Base-by-base conservation (phyloP, 2,797 vertebrate genomes). In the Protosalanx chinensis region DNA sequence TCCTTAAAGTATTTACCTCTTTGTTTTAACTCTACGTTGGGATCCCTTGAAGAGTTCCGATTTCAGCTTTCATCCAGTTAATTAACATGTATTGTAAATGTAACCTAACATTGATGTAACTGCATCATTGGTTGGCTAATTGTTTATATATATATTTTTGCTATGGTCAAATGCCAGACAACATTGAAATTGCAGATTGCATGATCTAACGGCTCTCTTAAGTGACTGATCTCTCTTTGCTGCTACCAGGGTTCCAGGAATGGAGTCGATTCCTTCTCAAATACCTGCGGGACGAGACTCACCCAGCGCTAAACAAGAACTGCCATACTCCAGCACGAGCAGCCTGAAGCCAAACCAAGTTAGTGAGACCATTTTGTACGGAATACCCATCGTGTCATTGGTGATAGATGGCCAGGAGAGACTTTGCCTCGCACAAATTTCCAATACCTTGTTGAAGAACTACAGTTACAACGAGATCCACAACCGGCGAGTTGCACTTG, bases 321-420 rank as follows among this genome's bases (percentile, higher is more conserved):
- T 95, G 87, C 93, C 95, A 58, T 97, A 95, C 84, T 89, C 94
- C 58, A 92, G 90, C 81, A 75, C 93, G 82, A 92, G 86, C 81
- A 83, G 92, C 76, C 91, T 98, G 64, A 98, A 98, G 79, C 96
- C 97, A 82, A 98, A 98, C 91, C 96, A 98, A 85, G 97, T 98
- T 81, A 95, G 96, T 51, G 94, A 98, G 91, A 96, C 96, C 35
- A 93, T 94, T 32, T 91, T 99, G 84, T 98, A 99, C 84, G 97
- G 97, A 84, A 95, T 98, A 86, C 97, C 96, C 76, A 98, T 99
- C 79, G 97, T 98, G 66, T 98, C 96, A 27, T 88, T 99, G 90
- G 96, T 99, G 74, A 98, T 99, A 84, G 97, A 98, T 88, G 96
- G 96, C 53, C 96, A 96, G 88, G 97, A 98, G 88, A 92, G 95